Base-by-base conservation (phyloP, 2,113 vertebrate species). In the Benthochromis sp. region DNA sequence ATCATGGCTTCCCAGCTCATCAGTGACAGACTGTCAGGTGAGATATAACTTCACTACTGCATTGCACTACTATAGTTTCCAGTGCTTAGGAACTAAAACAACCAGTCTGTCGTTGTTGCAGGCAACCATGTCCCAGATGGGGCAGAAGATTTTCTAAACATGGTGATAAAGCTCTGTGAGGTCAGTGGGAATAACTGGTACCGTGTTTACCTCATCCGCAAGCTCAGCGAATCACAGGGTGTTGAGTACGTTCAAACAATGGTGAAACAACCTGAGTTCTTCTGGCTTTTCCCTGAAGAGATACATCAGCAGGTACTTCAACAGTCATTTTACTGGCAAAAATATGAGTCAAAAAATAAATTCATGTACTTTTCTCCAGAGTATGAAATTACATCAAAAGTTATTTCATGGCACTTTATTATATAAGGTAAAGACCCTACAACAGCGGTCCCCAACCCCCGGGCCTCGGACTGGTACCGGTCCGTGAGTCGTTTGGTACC, bases 241-340 rank as follows among this genome's bases (percentile, higher is more conserved):
- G 89, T 97, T 24, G 97, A 96, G 3, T 96, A 94, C 3, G 94
- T 97, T 34, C 97, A 98, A 92, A 93, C 85, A 5, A 86, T 97
- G 53, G 89, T 93, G 43, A 88, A 91, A 19, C 24, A 89, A 16
- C 69, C 87, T 7, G 24, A 11, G 0, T 95, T 91, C 53, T 73
- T 6, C 6, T 98, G 98, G 98, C 82, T 98, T 29, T 98, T 98
- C 43, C 98, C 98, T 9, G 12, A 1, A 11, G 95, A 95, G 63
- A 90, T 97, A 55, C 47, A 93, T 21, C 16, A 83, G 1, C 96
- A 97, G 97, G 97, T 98, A 85, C 8, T 9, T 8, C 38, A 13
- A 13, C 9, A 38, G 14, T 59, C 55, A 59, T 29, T 31, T 59
- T 31, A 59, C 55, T 59, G 55, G 24, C 55, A 59, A 59, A 57